Evolutionary conservation across 92 coral and sea anemone species (phyloP).

Genomic region (Epizoanthus scotinus): DNA sequence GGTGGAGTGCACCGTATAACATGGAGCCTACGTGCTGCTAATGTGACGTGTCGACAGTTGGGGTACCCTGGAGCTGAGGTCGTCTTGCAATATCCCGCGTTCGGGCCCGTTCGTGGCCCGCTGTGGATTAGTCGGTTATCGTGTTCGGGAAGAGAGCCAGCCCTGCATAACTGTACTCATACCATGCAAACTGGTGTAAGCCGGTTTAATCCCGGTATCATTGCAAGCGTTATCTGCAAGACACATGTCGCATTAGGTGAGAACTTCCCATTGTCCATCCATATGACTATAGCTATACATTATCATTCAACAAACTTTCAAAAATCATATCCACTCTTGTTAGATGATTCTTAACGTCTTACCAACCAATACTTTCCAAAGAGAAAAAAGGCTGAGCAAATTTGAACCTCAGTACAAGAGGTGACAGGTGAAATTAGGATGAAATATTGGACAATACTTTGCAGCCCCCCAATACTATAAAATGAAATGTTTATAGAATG

Average conservation of each 20-base stretch:
- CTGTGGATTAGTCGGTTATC: background rate
- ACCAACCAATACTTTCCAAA: too few species aligned
- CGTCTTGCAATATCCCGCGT: background rate
- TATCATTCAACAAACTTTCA: too few species aligned
- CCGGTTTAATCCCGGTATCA: background rate
- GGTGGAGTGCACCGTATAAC: background rate
- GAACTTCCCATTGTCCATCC: too few species aligned
- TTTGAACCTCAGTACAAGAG: too few species aligned
- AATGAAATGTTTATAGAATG: too few species aligned
- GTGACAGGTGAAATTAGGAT: too few species aligned
- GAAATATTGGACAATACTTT: too few species aligned
- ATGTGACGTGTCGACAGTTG: constrained; percentile 18
- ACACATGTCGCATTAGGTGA: background rate
- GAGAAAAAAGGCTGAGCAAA: too few species aligned
- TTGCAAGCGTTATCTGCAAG: background rate
- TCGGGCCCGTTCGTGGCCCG: background rate
- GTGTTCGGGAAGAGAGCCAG: background rate
- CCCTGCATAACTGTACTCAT: background rate
- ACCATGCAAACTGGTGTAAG: background rate
- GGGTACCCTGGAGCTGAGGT: constrained; percentile 13
- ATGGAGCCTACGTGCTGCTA: constrained; percentile 15
- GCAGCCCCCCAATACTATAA: too few species aligned
- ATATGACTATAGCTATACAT: too few species aligned
- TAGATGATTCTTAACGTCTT: too few species aligned
- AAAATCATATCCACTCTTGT: too few species aligned